Conservation (phyloP, 2,888 invertebrate species). For the Pterostichus madidus region DNA sequence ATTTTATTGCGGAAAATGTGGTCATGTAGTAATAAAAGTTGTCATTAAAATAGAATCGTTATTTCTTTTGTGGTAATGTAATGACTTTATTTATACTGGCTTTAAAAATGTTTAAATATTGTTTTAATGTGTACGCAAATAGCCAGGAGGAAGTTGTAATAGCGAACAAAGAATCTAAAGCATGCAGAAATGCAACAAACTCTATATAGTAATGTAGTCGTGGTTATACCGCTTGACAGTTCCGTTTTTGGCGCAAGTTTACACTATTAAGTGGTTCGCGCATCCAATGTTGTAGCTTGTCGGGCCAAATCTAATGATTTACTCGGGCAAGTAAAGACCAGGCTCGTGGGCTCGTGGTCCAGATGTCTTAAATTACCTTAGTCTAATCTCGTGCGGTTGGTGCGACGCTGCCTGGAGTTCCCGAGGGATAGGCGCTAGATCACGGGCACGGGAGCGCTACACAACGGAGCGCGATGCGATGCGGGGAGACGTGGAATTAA, state of each 20-base stretch:
- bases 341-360: conserved; percentile 42
- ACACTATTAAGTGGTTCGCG: conserved; percentile 44
- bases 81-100: background rate
- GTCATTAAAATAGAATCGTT: too few relatives aligned
- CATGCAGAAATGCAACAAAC: conserved; percentile 11
- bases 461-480: conserved; percentile 37
- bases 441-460: conserved; percentile 45
- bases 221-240: conserved; percentile 12
- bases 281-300: background rate
- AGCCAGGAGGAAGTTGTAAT: conserved; percentile 24
- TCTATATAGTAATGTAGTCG: background rate
- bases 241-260: conserved; percentile 33
- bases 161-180: conserved; percentile 11
- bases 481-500: conserved; percentile 52
- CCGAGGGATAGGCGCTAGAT: conserved; percentile 63
- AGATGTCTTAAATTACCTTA: conserved; percentile 67
- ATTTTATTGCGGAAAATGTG: background rate
- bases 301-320: conserved; percentile 64
- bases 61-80: too few relatives aligned
- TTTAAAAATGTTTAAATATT: too few relatives aligned
- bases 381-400: conserved; percentile 63
- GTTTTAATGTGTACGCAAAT: conserved; percentile 10
- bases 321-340: conserved; percentile 57
- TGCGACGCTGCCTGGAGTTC: conserved; percentile 34
- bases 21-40: background rate